These are phyloP conservation scores for Thunnus thynnus DNA, from an alignment of 2,113 vertebrate genomes.

Conservation along the genomic window DNA sequence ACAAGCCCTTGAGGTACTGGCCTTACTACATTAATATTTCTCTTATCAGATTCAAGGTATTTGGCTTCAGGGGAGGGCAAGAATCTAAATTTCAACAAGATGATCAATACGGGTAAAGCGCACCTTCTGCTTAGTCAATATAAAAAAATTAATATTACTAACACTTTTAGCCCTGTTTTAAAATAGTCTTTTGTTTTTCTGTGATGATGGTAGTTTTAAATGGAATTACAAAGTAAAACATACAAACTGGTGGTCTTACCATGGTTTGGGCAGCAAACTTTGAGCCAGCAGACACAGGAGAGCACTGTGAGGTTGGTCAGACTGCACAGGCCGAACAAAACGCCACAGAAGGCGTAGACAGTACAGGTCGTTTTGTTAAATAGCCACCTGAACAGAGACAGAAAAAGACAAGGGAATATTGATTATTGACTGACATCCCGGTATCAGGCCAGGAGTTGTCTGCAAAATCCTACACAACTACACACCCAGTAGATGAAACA, in stretches of 20 bases:
- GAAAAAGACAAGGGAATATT: slow-evolving; percentile 16
- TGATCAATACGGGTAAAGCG: background rate
- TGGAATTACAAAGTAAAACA: background rate
- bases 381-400: slow-evolving; percentile 86
- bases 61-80: background rate
- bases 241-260: slow-evolving; percentile 78
- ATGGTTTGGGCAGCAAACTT: slow-evolving; percentile 89
- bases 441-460: slow-evolving; percentile 4
- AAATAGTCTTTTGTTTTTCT: background rate
- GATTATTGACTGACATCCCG: background rate
- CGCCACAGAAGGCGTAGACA: slow-evolving; percentile 89
- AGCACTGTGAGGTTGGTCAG: slow-evolving; percentile 88
- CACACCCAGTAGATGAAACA: background rate
- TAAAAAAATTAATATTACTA: background rate
- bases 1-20: slow-evolving; percentile 5
- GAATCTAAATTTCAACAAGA: background rate
- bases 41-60: slow-evolving; percentile 19
- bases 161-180: background rate
- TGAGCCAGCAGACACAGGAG: slow-evolving; percentile 91
- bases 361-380: slow-evolving; percentile 81
- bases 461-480: slow-evolving; percentile 7
- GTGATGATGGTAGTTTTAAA: background rate
- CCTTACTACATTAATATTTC: background rate
- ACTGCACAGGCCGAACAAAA: slow-evolving; percentile 90
- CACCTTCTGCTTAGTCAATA: background rate